Evolutionary conservation across 2,888 invertebrate species (phyloP).

Genomic region (Hydriomena furcata): DNA sequence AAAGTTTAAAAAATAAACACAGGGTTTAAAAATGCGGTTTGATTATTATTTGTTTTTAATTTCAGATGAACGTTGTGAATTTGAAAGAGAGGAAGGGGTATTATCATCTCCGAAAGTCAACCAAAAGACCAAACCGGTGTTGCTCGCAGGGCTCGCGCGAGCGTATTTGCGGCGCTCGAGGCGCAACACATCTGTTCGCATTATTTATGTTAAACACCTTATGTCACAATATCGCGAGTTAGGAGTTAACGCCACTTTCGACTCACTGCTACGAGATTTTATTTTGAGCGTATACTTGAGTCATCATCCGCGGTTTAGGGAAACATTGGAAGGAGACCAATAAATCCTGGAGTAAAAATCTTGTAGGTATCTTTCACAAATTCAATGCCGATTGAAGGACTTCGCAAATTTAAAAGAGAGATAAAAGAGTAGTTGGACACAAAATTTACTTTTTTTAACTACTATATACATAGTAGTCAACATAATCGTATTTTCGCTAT

Average conservation of each 20-base stretch:
- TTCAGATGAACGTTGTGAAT: too few relatives aligned
- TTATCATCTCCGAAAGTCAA: slow-evolving; percentile 54
- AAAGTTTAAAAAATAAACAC: too few relatives aligned
- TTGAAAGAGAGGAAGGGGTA: slow-evolving; percentile 29
- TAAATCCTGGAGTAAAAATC: slow-evolving; percentile 6
- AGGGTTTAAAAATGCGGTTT: too few relatives aligned
- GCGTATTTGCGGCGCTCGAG: slow-evolving; percentile 78
- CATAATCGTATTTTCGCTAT: too few relatives aligned
- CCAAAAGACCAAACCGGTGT: slow-evolving; percentile 48
- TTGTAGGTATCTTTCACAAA: slow-evolving; percentile 10
- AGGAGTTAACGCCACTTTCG: slow-evolving; percentile 60
- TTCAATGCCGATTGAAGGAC: neutral
- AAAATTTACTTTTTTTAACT: too few relatives aligned
- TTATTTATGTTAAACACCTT: slow-evolving; percentile 84
- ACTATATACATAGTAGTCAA: too few relatives aligned
- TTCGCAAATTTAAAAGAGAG: neutral
- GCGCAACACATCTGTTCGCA: slow-evolving; percentile 80
- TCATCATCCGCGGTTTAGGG: slow-evolving; percentile 4
- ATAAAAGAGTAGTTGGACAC: too few relatives aligned
- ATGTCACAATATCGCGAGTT: slow-evolving; percentile 82
- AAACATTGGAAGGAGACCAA: slow-evolving; percentile 3
- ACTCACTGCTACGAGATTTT: slow-evolving; percentile 63
- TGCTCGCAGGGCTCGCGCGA: slow-evolving; percentile 58
- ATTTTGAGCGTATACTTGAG: slow-evolving; percentile 51
- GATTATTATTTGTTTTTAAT: too few relatives aligned